Evolutionary conservation across 1,140 invertebrate species (phyloP).

Genomic region (Bradysia coprophila): DNA sequence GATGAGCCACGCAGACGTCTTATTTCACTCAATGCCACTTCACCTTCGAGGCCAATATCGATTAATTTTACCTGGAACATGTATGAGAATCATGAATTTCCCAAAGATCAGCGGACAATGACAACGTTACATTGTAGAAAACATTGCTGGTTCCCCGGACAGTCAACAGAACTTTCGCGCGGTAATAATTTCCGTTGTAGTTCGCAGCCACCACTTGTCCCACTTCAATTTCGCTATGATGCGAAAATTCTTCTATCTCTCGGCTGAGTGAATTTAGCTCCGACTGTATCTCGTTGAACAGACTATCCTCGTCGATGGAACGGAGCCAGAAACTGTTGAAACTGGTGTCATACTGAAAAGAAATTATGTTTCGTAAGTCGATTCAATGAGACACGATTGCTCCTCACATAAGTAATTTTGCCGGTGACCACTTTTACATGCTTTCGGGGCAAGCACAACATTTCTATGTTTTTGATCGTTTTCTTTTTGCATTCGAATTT

Average conservation of each 20-base stretch:
- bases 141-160: constrained; percentile 9
- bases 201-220: constrained; percentile 22
- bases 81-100: too few relatives aligned
- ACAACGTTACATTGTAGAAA: background rate
- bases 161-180: constrained; percentile 17
- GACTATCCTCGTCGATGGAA: constrained; percentile 8
- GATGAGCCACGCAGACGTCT: constrained; percentile 7
- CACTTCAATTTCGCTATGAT: constrained; percentile 9
- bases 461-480: background rate
- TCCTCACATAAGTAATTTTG: background rate
- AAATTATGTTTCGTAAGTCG: too few relatives aligned
- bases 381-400: constrained; percentile 8
- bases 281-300: constrained; percentile 6
- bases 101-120: too few relatives aligned
- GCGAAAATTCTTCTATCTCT: constrained; percentile 1
- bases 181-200: constrained; percentile 12
- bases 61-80: constrained; percentile 43
- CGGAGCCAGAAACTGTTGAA: constrained; percentile 21
- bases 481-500: too few relatives aligned
- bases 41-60: constrained; percentile 51
- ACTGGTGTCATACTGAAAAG: too few relatives aligned
- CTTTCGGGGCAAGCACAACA: background rate
- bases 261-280: constrained; percentile 9
- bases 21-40: constrained; percentile 12
- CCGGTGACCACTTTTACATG: too few relatives aligned